Evolutionary conservation across 2,797 vertebrate species (phyloP), one percentile per base, ranked within the genome.

Genomic region (Chromobotia macracanthus): DNA sequence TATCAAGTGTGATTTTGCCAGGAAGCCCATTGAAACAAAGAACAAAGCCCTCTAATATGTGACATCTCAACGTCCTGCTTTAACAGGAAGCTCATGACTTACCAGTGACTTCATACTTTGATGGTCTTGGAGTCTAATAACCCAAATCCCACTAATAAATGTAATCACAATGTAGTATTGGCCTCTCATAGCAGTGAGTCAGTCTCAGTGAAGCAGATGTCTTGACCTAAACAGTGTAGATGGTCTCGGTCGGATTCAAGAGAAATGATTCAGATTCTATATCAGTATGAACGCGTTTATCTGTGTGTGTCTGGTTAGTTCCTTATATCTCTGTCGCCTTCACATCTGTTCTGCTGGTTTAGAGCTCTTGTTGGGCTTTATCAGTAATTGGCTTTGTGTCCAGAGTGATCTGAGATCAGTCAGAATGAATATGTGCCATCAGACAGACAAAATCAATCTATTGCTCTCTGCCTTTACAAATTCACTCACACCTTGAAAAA

Each of bases 321-420:
- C 53, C 11, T 83, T 86, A 4, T 90, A 87, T 87, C 85, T 84
- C 84, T 80, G 70, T 75, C 83, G 83, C 87, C 88, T 85, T 79
- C 79, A 77, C 84, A 86, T 90, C 90, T 89, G 89, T 87, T 86
- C 87, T 84, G 78, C 71, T 87, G 65, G 44, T 76, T 82, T 71
- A 71, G 23, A 76, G 63, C 38, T 78, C 67, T 80, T 28, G 87
- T 87, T 93, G 93, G 89, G 91, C 91, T 93, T 94, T 94, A 90
- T 87, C 90, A 89, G 88, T 92, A 92, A 93, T 92, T 93, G 91
- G 90, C 90, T 91, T 89, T 60, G 83, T 90, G 91, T 92, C 89
- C 89, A 75, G 90, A 86, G 90, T 87, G 89, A 92, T 94, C 93
- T 92, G 86, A 86, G 87, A 77, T 84, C 75, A 58, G 63, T 51